These are phyloP conservation scores for Epiblema foenella DNA, from an alignment of 2,888 invertebrate genomes.

Conservation along the genomic window DNA sequence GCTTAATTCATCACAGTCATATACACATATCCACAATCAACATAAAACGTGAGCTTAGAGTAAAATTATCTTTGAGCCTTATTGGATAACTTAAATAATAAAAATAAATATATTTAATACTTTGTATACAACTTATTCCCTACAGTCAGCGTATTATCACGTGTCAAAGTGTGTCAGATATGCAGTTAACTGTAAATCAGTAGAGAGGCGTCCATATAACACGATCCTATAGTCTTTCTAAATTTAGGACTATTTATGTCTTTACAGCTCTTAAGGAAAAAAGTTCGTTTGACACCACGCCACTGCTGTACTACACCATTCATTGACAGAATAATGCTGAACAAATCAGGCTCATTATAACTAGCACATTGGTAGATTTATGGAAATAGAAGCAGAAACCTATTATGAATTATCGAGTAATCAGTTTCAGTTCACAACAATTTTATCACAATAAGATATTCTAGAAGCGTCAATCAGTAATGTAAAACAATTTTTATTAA, in stretches of 20 bases:
- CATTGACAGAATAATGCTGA: neutral
- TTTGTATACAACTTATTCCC: neutral
- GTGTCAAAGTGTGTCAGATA: neutral
- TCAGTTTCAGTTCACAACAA: neutral
- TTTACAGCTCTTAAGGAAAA: too few relatives aligned
- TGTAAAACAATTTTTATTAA: neutral
- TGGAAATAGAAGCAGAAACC: neutral
- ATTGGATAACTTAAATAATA: slow-evolving; percentile 3
- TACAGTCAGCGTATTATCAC: neutral
- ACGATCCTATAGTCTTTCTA: neutral
- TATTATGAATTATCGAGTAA: neutral
- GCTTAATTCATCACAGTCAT: slow-evolving; percentile 42
- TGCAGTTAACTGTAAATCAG: neutral
- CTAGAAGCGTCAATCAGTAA: neutral
- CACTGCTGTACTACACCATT: neutral
- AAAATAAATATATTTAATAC: neutral
- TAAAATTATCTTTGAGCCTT: slow-evolving; percentile 28
- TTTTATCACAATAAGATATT: neutral
- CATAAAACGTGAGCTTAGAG: slow-evolving; percentile 21
- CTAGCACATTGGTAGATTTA: neutral
- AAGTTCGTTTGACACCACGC: too few relatives aligned
- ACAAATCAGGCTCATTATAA: neutral
- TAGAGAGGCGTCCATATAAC: neutral
- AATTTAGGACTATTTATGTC: too few relatives aligned
- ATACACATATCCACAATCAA: slow-evolving; percentile 34